These are phyloP conservation scores for Ciona savignyi DNA, from an alignment of 23 tunicate genomes.

Conservation along the genomic window DNA sequence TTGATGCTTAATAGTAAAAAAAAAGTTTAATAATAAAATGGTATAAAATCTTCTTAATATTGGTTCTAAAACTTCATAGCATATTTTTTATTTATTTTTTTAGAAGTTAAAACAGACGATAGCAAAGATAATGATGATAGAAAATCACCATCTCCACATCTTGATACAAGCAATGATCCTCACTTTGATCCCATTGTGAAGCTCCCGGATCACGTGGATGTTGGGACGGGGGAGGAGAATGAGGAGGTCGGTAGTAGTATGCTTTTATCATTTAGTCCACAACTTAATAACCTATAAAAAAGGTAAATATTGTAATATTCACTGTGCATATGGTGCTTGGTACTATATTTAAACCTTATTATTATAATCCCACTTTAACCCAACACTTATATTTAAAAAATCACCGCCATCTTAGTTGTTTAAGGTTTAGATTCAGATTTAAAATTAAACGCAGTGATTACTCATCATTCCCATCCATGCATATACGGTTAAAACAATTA, in stretches of 20 bases:
- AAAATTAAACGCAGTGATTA: too few relatives aligned
- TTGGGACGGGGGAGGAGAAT: slow-evolving; percentile 76
- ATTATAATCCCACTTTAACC: too few relatives aligned
- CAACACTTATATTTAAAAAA: too few relatives aligned
- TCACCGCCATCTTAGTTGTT: too few relatives aligned
- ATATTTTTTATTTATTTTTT: too few relatives aligned
- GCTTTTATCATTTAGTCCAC: neutral
- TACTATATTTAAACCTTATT: too few relatives aligned
- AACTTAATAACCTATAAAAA: neutral
- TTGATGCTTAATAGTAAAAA: neutral
- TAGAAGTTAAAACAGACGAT: slow-evolving; percentile 7
- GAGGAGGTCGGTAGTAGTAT: slow-evolving; percentile 41
- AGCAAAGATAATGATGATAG: slow-evolving; percentile 4
- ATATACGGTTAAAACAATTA: too few relatives aligned
- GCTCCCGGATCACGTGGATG: slow-evolving; percentile 67
- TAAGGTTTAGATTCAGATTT: too few relatives aligned
- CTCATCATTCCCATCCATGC: too few relatives aligned
- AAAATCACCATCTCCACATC: neutral
- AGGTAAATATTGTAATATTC: neutral
- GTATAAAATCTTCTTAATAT: neutral
- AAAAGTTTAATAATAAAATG: neutral
- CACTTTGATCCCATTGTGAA: slow-evolving; percentile 55
- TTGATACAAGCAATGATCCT: slow-evolving; percentile 37
- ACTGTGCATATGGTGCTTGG: too few relatives aligned
- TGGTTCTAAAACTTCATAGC: neutral